Conservation (phyloP, 2,888 invertebrate species). For the Dascillus cervinus region DNA sequence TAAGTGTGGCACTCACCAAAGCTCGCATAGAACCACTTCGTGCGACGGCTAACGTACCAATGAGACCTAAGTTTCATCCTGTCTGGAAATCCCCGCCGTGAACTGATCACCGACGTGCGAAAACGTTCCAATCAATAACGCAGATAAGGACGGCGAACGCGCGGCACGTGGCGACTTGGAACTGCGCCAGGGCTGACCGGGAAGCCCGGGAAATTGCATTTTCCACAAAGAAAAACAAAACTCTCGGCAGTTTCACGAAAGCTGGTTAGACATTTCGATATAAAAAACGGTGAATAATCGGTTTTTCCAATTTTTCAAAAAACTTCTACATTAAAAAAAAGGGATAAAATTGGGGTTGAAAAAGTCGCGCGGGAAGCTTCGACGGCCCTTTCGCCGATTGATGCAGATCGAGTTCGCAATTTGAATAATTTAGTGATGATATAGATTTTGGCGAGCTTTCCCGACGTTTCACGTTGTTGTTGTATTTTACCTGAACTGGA, state of each 20-base stretch:
- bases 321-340: too few relatives aligned
- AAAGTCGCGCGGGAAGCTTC: too few relatives aligned
- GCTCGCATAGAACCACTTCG: conserved; percentile 9
- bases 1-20: conserved; percentile 13
- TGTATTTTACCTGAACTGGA: too few relatives aligned
- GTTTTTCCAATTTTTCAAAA: too few relatives aligned
- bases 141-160: conserved; percentile 16
- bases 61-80: conserved; percentile 17
- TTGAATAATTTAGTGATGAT: too few relatives aligned
- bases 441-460: conserved; percentile 5
- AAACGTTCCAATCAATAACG: conserved; percentile 9
- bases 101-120: conserved; percentile 15
- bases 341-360: too few relatives aligned
- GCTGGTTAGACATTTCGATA: too few relatives aligned
- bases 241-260: too few relatives aligned
- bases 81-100: conserved; percentile 14
- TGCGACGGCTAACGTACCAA: conserved; percentile 20
- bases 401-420: too few relatives aligned
- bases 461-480: conserved; percentile 6
- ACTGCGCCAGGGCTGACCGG: conserved; percentile 15
- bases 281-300: too few relatives aligned
- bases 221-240: conserved; percentile 23
- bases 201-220: conserved; percentile 30
- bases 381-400: too few relatives aligned
- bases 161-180: conserved; percentile 4